These are phyloP conservation scores for Ceratosolen solmsi DNA, from an alignment of 1,140 invertebrate genomes.

Conservation along the genomic window DNA sequence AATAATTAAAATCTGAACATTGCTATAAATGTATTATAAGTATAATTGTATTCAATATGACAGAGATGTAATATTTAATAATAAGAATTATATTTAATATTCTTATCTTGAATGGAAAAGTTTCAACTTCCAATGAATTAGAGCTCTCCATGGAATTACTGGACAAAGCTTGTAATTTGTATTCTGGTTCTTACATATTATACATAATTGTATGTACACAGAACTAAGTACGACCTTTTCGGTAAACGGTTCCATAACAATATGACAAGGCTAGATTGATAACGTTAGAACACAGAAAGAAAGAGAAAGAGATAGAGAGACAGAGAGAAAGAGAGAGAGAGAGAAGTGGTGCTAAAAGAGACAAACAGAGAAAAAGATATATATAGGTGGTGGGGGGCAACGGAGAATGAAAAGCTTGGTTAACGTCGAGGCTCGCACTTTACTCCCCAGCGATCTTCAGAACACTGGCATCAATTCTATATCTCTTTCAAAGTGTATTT, in stretches of 20 bases:
- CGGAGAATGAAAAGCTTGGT: slow-evolving; percentile 14
- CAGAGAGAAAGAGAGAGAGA: background rate
- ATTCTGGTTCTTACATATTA: background rate
- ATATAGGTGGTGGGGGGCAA: background rate
- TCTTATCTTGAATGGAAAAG: slow-evolving; percentile 13
- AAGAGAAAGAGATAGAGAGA: background rate
- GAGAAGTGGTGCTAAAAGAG: too few relatives aligned
- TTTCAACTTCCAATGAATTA: slow-evolving; percentile 17
- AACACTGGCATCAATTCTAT: background rate
- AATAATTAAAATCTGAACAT: too few relatives aligned
- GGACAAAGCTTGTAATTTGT: background rate
- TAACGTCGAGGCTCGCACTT: slow-evolving; percentile 5
- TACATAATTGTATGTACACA: background rate
- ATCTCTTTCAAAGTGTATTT: background rate
- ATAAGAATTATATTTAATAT: background rate
- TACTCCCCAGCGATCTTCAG: slow-evolving; percentile 16
- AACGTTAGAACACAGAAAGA: background rate
- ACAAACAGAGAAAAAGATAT: background rate
- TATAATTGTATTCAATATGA: too few relatives aligned
- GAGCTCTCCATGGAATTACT: background rate
- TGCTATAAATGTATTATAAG: too few relatives aligned
- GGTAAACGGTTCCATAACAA: background rate
- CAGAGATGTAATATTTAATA: too few relatives aligned
- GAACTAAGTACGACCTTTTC: slow-evolving; percentile 15
- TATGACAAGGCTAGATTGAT: background rate